Evolutionary conservation across 2,113 vertebrate species (phyloP).

Genomic region (Apodemus sylvaticus): DNA sequence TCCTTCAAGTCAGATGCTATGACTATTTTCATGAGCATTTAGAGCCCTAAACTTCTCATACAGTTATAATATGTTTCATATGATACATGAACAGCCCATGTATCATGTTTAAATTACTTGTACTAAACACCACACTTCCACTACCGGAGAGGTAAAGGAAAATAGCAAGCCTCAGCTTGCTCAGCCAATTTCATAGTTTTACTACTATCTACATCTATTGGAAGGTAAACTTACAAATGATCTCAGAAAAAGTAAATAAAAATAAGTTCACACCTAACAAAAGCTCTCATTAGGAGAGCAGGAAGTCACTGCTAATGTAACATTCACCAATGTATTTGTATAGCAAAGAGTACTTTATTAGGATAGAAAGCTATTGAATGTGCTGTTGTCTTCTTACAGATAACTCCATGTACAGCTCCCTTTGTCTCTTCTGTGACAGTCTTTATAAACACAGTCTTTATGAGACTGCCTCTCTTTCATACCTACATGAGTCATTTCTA

Average conservation of each 20-base stretch:
- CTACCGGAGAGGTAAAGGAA: not conserved
- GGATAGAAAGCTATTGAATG: not conserved
- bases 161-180: not conserved
- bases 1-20: not conserved
- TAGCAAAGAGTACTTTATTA: not conserved
- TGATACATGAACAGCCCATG: not conserved
- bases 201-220: not conserved
- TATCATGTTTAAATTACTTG: not conserved
- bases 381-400: not conserved
- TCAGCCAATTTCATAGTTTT: not conserved
- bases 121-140: not conserved
- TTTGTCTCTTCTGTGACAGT: not conserved
- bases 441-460: slow-evolving; percentile 2
- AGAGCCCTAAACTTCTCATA: not conserved
- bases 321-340: not conserved
- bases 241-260: not conserved
- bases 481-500: not conserved
- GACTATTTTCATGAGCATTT: not conserved
- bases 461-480: not conserved
- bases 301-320: not conserved
- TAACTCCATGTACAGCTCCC: not conserved
- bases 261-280: not conserved
- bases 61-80: not conserved
- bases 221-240: not conserved
- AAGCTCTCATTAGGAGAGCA: not conserved